Percentiles rank a stretch among this genome's conserved stretches.
phyloP scores from a whole-genome alignment of 2,113 vertebrate species.

The Pterocles burchelli region DNA sequence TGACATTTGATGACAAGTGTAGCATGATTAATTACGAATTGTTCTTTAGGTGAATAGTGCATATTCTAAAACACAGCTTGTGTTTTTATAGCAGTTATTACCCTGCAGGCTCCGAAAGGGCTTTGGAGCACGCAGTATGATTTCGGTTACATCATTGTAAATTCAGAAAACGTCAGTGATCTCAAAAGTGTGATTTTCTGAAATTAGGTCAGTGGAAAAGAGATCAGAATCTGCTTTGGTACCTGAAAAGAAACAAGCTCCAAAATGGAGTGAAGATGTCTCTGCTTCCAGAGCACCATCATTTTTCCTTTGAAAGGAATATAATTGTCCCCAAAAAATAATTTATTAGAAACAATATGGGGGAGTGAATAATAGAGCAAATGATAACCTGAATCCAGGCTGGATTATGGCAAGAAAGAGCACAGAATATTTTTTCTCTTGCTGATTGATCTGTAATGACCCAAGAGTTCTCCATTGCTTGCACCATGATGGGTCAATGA shows the following conservation, averaged over 20 bases:
- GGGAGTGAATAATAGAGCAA: background rate
- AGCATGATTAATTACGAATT: slow-evolving; percentile 50
- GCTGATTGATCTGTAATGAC: background rate
- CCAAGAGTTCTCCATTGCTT: background rate
- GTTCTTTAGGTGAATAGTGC: slow-evolving; percentile 62
- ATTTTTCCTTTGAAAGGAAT: background rate
- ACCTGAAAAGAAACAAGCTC: slow-evolving; percentile 38
- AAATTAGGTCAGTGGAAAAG: slow-evolving; percentile 62
- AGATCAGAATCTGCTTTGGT: slow-evolving; percentile 37
- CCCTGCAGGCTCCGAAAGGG: slow-evolving; percentile 24
- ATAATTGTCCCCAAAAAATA: background rate
- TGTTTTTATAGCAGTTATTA: slow-evolving; percentile 63
- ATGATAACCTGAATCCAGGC: background rate
- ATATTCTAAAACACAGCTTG: slow-evolving; percentile 46
- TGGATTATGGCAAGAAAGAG: background rate
- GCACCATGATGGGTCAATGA: background rate
- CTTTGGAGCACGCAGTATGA: slow-evolving; percentile 25
- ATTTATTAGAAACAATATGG: background rate
- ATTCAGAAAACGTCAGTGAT: slow-evolving; percentile 61
- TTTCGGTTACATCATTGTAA: slow-evolving; percentile 55
- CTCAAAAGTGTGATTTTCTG: slow-evolving; percentile 53
- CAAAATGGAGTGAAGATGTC: background rate
- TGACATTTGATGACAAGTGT: background rate
- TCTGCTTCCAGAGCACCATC: background rate
- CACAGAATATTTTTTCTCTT: background rate